phyloP scores from a whole-genome alignment of 35 echinoderm and acorn worm genomes.

The Ptychodera flava region DNA sequence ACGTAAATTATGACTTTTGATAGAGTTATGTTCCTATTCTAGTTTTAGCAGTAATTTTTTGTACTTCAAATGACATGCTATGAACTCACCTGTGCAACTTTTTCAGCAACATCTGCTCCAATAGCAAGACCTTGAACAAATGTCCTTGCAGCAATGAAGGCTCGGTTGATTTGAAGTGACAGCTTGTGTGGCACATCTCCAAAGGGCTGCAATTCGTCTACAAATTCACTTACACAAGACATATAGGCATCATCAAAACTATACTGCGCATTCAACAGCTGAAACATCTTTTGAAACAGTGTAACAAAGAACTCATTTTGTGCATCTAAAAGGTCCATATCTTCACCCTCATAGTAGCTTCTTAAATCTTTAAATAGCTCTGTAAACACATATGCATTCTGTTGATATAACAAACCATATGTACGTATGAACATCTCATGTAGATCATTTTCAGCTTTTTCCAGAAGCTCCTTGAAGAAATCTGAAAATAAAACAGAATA shows the following conservation, averaged over 20 bases:
- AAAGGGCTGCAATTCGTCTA: constrained; percentile 73
- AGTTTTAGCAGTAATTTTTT: too few species aligned
- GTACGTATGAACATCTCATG: constrained; percentile 75
- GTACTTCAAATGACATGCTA: too few species aligned
- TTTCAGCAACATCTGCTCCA: constrained; percentile 57
- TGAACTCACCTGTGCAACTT: constrained; percentile 72
- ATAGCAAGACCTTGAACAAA: constrained; percentile 80
- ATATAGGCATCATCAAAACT: constrained; percentile 57
- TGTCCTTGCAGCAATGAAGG: constrained; percentile 76
- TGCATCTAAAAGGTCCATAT: constrained; percentile 60
- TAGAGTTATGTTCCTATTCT: too few species aligned
- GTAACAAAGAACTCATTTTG: constrained; percentile 84
- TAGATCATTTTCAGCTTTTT: constrained; percentile 62
- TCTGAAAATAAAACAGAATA: constrained; percentile 53
- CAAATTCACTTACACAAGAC: constrained; percentile 51
- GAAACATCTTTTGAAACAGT: constrained; percentile 81
- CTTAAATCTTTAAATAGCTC: constrained; percentile 66
- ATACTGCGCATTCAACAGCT: constrained; percentile 58
- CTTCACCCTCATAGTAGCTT: constrained; percentile 68
- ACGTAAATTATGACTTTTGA: too few species aligned
- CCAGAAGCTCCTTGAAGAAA: constrained; percentile 84
- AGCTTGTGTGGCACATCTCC: constrained; percentile 66
- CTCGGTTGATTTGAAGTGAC: constrained; percentile 44
- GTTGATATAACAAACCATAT: constrained; percentile 73
- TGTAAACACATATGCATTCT: constrained; percentile 65